Conservation (phyloP, 2,113 vertebrate genomes). For the Mohoua ochrocephala region DNA sequence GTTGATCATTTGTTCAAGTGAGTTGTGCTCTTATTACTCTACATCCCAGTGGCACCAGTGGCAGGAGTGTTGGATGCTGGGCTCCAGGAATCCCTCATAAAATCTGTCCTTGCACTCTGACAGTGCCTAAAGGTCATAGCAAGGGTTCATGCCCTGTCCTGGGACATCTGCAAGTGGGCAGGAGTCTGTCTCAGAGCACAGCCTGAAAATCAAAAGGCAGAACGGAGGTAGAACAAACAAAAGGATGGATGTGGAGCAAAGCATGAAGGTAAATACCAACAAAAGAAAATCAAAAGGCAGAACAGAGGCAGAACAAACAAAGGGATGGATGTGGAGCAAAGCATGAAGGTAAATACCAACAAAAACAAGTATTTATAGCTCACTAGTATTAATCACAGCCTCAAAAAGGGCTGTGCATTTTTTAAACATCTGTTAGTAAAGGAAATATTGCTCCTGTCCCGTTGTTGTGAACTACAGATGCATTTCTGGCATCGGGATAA, state of each 20-base stretch:
- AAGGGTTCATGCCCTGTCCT: background rate
- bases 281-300: background rate
- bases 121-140: background rate
- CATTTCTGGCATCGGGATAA: background rate
- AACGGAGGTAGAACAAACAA: background rate
- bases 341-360: background rate
- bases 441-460: background rate
- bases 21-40: background rate
- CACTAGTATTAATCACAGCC: accelerated
- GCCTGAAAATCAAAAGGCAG: background rate
- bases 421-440: background rate
- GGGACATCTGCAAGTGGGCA: background rate
- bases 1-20: background rate
- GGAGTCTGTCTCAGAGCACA: background rate
- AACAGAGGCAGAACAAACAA: background rate
- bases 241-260: background rate
- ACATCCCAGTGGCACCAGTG: background rate
- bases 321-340: background rate
- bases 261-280: background rate
- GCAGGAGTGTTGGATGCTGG: background rate
- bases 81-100: accelerated
- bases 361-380: background rate
- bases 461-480: background rate
- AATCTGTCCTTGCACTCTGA: background rate
- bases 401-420: background rate